Evolutionary conservation across 2,113 vertebrate species (phyloP).

Genomic region (Cepphus grylle): DNA sequence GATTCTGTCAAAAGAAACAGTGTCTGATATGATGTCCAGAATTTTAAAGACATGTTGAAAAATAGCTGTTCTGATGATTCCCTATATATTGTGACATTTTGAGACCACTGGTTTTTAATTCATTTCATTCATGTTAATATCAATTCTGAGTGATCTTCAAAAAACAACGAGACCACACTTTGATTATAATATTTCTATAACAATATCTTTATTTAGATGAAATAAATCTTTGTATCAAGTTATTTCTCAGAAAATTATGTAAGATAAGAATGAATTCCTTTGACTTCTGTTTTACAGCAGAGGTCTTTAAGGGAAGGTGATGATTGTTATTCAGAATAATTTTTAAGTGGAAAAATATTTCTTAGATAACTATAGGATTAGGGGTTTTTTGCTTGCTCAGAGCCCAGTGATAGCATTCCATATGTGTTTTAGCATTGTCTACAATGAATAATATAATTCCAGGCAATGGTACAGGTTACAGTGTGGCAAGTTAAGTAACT

Average conservation of each 20-base stretch:
- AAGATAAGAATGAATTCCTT: neutral
- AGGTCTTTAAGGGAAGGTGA: neutral
- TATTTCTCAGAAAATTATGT: neutral
- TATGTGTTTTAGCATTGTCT: neutral
- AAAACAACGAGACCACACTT: neutral
- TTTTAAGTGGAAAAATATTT: neutral
- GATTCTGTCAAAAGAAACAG: fast-evolving
- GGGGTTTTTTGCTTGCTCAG: neutral
- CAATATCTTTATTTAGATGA: neutral
- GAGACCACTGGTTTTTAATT: neutral
- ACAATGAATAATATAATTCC: neutral
- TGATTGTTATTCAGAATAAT: neutral
- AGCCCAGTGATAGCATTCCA: neutral
- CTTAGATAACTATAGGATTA: neutral
- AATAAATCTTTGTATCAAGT: neutral
- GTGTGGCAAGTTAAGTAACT: neutral
- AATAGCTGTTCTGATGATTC: neutral
- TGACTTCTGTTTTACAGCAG: neutral
- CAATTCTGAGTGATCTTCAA: neutral
- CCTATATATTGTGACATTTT: neutral
- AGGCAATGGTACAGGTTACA: neutral
- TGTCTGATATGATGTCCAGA: neutral
- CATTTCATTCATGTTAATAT: neutral
- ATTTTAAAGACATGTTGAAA: neutral
- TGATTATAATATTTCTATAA: neutral